phyloP scores from a whole-genome alignment of 1,140 invertebrate species.

The Scylla paramamosain region DNA sequence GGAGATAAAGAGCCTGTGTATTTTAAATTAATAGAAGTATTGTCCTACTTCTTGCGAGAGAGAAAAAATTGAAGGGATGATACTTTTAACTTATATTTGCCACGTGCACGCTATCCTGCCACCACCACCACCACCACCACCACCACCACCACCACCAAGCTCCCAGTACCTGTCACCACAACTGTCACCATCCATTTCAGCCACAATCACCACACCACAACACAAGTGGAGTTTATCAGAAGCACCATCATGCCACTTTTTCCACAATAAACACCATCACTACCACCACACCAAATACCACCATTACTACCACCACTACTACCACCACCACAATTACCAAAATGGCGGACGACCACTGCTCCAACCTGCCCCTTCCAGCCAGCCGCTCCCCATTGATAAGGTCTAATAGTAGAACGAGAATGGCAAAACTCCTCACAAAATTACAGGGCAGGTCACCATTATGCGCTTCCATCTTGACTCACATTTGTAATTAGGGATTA shows the following conservation, averaged over 20 bases:
- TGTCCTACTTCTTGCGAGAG: no score
- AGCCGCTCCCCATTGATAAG: slow-evolving; percentile 48
- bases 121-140: neutral
- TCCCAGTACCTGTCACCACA: neutral
- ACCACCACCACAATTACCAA: neutral
- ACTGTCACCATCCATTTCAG: neutral
- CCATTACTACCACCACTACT: neutral
- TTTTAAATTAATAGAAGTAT: no score
- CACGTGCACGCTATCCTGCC: neutral
- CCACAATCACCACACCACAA: slow-evolving; percentile 17
- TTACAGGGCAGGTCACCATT: slow-evolving; percentile 49
- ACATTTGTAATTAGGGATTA: slow-evolving; percentile 66
- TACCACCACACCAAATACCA: slow-evolving; percentile 37
- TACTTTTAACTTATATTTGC: neutral
- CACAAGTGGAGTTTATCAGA: neutral
- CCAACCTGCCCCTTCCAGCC: slow-evolving; percentile 21
- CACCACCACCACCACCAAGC: neutral
- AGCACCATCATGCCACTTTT: neutral
- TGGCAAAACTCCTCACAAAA: slow-evolving; percentile 41
- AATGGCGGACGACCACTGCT: neutral
- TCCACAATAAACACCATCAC: neutral
- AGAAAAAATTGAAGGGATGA: neutral
- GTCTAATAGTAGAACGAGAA: slow-evolving; percentile 51
- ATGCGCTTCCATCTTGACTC: slow-evolving; percentile 64
- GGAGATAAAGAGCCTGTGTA: no score